Evolutionary conservation across 1,140 invertebrate species (phyloP), one percentile per base, ranked within the genome.

Genomic region (Steinernema khuongi): DNA sequence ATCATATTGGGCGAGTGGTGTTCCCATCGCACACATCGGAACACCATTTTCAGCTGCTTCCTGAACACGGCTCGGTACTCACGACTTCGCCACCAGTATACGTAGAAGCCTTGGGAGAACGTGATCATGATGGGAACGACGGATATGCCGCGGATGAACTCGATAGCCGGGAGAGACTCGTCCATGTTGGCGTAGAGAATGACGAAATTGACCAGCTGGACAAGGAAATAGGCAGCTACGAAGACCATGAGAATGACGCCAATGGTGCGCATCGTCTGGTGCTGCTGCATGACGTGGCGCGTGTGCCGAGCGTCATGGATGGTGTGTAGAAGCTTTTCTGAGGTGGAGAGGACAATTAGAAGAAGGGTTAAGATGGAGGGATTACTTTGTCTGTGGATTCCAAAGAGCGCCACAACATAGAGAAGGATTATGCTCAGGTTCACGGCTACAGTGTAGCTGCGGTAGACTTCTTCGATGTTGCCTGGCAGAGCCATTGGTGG

Each of bases 51-150:
- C 11, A 60, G 19, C 26, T 60, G 50, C 22, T 60, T 22, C 50
- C 26, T 60, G 22, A 60, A 60, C 7, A 60, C 50, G 2, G 50
- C 11, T 26, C 50, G 7, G 50, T 60, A 60, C 22, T 60, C 50
- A 4, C 4, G 7, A 22, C 50, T 60, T 60, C 50, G 14, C 50
- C 50, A 60, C 50, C 50, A 60, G 22, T 60, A 60, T 7, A 60
- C 50, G 50, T 60, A 60, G 50, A 60, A 60, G 19, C 50, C 26
- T 22, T 60, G 50, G 7, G 50, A 60, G 50, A 60, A 60, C 11
- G 50, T 60, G 7, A 60, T 22, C 50, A 60, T 60, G 19, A 60
- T 60, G 7, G 50, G 50, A 7, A 22, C 50, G 7, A 60, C 22
- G 7, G 50, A 60, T 22, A 60, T 60, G 14, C 50, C 50, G 14